phyloP scores from a whole-genome alignment of 1,140 invertebrate species.

The Drosophila prosaltans region DNA sequence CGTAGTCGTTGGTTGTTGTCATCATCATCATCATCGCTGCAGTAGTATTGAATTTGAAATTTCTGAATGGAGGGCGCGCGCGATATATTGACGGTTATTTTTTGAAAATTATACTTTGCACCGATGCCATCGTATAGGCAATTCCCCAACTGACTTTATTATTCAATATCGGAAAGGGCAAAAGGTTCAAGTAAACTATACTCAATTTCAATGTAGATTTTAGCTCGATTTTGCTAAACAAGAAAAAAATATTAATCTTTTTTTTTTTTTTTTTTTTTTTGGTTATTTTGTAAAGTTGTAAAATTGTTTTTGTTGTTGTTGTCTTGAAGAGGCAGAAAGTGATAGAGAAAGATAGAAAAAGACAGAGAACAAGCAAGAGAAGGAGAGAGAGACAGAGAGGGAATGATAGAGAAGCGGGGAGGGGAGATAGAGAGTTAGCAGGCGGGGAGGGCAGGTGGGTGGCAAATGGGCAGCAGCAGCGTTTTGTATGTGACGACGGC shows the following conservation, averaged over 20 bases:
- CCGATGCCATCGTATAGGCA: not conserved
- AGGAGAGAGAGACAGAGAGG: not conserved
- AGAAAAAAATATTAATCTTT: slow-evolving; percentile 27
- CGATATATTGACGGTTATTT: slow-evolving; percentile 94
- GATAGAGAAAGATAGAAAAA: slow-evolving; percentile 15
- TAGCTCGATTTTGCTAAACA: not conserved
- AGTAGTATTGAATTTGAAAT: slow-evolving; percentile 85
- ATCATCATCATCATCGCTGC: slow-evolving; percentile 16
- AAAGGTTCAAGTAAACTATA: not conserved
- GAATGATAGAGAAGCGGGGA: not conserved
- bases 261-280: not conserved
- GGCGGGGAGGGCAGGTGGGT: slow-evolving; percentile 7
- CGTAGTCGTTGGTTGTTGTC: slow-evolving; percentile 8
- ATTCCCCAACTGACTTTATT: slow-evolving; percentile 27
- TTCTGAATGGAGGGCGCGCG: slow-evolving; percentile 93
- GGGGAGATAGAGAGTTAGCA: slow-evolving; percentile 16
- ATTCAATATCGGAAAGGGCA: slow-evolving; percentile 37
- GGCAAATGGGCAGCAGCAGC: slow-evolving; percentile 60
- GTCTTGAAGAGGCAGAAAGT: slow-evolving; percentile 14
- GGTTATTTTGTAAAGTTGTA: slow-evolving; percentile 35
- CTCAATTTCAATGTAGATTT: not conserved
- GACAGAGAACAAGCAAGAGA: not conserved
- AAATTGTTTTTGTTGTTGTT: slow-evolving; percentile 33
- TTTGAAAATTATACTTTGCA: slow-evolving; percentile 50
- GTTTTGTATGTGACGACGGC: slow-evolving; percentile 34